These are phyloP conservation scores for Tetramorium bicarinatum DNA, from an alignment of 2,888 invertebrate species.

Conservation along the genomic window DNA sequence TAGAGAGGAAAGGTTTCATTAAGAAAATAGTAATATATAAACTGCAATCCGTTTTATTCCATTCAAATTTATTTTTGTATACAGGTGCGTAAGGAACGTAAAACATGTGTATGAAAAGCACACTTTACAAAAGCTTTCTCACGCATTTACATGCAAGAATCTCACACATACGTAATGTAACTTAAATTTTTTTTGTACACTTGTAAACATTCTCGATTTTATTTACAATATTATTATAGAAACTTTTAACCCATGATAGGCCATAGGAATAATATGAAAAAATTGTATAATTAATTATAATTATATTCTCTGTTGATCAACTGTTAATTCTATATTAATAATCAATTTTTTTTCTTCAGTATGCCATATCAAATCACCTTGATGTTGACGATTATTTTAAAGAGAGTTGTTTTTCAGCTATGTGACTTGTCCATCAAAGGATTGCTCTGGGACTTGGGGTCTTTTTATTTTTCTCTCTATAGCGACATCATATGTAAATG, in stretches of 20 bases:
- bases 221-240: constrained; percentile 26
- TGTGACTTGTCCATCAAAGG: not conserved
- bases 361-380: not conserved
- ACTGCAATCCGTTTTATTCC: constrained; percentile 47
- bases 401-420: not conserved
- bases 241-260: constrained; percentile 18
- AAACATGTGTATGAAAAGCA: constrained; percentile 73
- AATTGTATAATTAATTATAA: constrained; percentile 21
- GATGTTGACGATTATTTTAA: not conserved
- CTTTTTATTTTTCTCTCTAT: not conserved
- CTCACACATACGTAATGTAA: not conserved
- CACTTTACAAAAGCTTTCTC: constrained; percentile 64
- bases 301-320: not conserved
- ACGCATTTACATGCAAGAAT: constrained; percentile 29
- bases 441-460: not conserved
- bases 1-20: not conserved
- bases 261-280: constrained; percentile 17
- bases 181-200: not conserved
- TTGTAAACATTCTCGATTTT: constrained; percentile 6
- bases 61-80: constrained; percentile 30
- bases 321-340: constrained; percentile 6
- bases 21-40: not conserved
- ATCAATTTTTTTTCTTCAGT: not conserved
- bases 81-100: constrained; percentile 63
- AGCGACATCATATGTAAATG: not conserved